These are phyloP conservation scores for Cataglyphis hispanica DNA, from an alignment of 1,140 invertebrate genomes.

Conservation along the genomic window DNA sequence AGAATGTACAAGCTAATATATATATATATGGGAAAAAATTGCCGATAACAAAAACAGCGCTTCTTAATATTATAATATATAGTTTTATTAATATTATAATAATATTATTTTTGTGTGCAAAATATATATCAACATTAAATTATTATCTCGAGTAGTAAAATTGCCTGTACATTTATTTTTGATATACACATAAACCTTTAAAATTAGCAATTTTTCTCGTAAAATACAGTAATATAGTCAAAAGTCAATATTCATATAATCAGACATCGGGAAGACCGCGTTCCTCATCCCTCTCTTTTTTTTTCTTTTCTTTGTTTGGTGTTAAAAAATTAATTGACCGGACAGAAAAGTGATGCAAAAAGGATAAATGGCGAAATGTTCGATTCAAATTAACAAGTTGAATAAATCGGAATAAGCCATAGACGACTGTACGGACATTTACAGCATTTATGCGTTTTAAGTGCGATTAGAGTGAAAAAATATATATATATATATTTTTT, in stretches of 20 bases:
- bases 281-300: slow-evolving; percentile 15
- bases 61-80: slow-evolving; percentile 67
- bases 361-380: slow-evolving; percentile 17
- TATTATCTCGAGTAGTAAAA: slow-evolving; percentile 76
- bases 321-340: slow-evolving; percentile 29
- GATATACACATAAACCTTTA: slow-evolving; percentile 69
- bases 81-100: slow-evolving; percentile 74
- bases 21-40: slow-evolving; percentile 11
- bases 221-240: slow-evolving; percentile 73
- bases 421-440: background rate
- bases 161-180: slow-evolving; percentile 76
- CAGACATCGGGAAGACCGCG: slow-evolving; percentile 68
- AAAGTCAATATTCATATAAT: slow-evolving; percentile 60
- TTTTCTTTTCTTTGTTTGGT: background rate
- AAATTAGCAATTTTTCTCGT: slow-evolving; percentile 69
- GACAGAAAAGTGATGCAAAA: background rate
- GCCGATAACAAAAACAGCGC: slow-evolving; percentile 13
- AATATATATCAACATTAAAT: slow-evolving; percentile 78
- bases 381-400: slow-evolving; percentile 21
- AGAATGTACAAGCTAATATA: background rate
- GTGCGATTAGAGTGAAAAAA: too few species aligned
- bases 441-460: background rate
- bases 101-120: slow-evolving; percentile 72
- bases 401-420: background rate
- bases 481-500: too few species aligned